phyloP scores from a whole-genome alignment of 2,888 invertebrate genomes.

The Eudemis profundana region DNA sequence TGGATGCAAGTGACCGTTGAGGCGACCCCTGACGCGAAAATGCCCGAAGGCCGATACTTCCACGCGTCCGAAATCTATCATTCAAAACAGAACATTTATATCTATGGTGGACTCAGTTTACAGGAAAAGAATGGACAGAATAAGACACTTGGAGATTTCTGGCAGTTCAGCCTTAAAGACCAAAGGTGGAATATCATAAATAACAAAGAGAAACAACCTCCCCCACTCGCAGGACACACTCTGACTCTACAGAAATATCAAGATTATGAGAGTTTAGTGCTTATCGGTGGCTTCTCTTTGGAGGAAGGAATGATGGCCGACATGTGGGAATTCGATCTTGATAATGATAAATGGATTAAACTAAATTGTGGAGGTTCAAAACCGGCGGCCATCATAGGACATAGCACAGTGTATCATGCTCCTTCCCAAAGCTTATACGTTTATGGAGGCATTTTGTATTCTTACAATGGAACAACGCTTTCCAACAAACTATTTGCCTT shows the following conservation, averaged over 20 bases:
- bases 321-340: slow-evolving; percentile 93
- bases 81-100: slow-evolving; percentile 92
- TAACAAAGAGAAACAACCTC: slow-evolving; percentile 83
- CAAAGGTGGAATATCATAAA: slow-evolving; percentile 91
- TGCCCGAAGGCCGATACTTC: slow-evolving; percentile 95
- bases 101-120: slow-evolving; percentile 93
- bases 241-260: slow-evolving; percentile 91
- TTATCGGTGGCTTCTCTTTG: slow-evolving; percentile 95
- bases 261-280: slow-evolving; percentile 90
- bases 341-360: slow-evolving; percentile 89
- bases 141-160: slow-evolving; percentile 93
- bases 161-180: slow-evolving; percentile 95
- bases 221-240: slow-evolving; percentile 95
- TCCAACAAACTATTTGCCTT: slow-evolving; percentile 92
- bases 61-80: slow-evolving; percentile 96
- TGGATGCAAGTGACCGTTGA: slow-evolving; percentile 96
- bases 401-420: slow-evolving; percentile 94
- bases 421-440: slow-evolving; percentile 94
- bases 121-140: slow-evolving; percentile 84
- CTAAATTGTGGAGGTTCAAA: slow-evolving; percentile 89
- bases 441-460: slow-evolving; percentile 94
- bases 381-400: slow-evolving; percentile 94
- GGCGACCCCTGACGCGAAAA: slow-evolving; percentile 93
- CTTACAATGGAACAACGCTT: slow-evolving; percentile 88
- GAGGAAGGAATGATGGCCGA: slow-evolving; percentile 90